Percentiles rank a stretch among this genome's conserved stretches.
Evolutionary conservation across 2,888 invertebrate genomes (phyloP).

Genomic region (Agrochola litura): DNA sequence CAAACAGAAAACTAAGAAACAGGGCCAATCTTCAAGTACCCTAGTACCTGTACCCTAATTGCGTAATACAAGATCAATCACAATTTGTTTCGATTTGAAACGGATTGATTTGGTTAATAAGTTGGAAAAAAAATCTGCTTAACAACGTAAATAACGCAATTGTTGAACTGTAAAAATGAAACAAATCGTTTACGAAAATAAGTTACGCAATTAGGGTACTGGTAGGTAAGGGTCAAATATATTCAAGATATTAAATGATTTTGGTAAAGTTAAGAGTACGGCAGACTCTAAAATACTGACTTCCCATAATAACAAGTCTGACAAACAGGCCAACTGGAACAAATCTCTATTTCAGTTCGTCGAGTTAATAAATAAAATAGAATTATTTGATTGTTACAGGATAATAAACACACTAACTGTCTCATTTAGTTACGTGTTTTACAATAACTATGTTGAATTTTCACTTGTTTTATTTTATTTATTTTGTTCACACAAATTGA

Average conservation of each 20-base stretch:
- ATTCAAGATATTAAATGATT: background rate
- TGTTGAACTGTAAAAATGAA: no score
- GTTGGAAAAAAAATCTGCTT: no score
- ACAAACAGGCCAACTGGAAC: background rate
- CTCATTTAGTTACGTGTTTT: slow-evolving; percentile 17
- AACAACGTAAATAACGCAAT: no score
- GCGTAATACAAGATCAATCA: no score
- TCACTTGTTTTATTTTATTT: background rate
- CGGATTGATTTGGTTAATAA: no score
- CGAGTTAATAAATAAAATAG: slow-evolving; percentile 23
- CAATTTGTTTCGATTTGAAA: no score
- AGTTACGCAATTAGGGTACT: no score
- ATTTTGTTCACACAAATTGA: background rate
- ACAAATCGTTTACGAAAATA: no score
- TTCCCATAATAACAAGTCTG: background rate
- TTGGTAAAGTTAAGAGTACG: background rate
- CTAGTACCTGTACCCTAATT: no score
- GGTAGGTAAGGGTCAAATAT: background rate
- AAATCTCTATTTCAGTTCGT: slow-evolving; percentile 15
- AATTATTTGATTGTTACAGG: slow-evolving; percentile 35
- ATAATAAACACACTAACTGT: slow-evolving; percentile 35
- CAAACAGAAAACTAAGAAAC: background rate
- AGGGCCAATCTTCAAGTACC: background rate
- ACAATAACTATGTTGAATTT: background rate
- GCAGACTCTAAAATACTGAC: background rate